These are phyloP conservation scores for Orthonyx spaldingii DNA, from an alignment of 2,113 vertebrate genomes.

Conservation along the genomic window DNA sequence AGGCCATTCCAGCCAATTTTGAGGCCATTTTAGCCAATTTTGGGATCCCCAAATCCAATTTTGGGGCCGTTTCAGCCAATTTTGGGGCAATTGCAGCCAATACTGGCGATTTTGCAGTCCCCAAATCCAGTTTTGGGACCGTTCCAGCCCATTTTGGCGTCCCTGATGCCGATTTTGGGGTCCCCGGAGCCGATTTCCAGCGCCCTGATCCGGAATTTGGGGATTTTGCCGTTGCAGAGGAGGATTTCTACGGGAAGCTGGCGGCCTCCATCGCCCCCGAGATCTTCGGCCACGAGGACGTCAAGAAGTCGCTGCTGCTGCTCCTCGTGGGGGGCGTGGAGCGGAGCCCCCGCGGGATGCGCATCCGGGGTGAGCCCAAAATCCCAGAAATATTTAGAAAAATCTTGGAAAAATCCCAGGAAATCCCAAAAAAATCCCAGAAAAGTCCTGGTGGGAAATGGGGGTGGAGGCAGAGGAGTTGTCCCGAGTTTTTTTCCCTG, in stretches of 20 bases:
- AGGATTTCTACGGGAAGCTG: constrained; percentile 17
- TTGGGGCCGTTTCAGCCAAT: not conserved
- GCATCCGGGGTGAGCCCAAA: constrained; percentile 80
- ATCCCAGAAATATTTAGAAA: too few relatives aligned
- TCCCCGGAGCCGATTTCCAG: too few relatives aligned
- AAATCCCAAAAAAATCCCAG: not conserved
- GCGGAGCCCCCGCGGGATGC: constrained; percentile 88
- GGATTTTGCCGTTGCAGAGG: accelerated
- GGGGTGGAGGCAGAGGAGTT: too few relatives aligned
- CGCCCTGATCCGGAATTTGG: too few relatives aligned
- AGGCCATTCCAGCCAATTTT: too few relatives aligned
- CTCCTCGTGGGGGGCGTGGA: constrained; percentile 89
- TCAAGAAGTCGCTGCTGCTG: constrained; percentile 91
- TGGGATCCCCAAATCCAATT: not conserved
- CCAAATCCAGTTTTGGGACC: not conserved
- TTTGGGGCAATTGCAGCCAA: too few relatives aligned
- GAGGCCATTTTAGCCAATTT: too few relatives aligned
- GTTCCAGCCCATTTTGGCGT: not conserved
- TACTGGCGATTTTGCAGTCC: not conserved
- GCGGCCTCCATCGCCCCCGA: constrained; percentile 89
- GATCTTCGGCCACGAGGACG: constrained; percentile 92
- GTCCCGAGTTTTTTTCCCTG: not conserved
- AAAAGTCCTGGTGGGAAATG: too few relatives aligned
- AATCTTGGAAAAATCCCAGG: too few relatives aligned
- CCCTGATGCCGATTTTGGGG: not conserved